Percentiles rank a stretch among this genome's conserved stretches.
Evolutionary conservation across 2,888 invertebrate species (phyloP).

Genomic region (Nasonovia ribisnigri): DNA sequence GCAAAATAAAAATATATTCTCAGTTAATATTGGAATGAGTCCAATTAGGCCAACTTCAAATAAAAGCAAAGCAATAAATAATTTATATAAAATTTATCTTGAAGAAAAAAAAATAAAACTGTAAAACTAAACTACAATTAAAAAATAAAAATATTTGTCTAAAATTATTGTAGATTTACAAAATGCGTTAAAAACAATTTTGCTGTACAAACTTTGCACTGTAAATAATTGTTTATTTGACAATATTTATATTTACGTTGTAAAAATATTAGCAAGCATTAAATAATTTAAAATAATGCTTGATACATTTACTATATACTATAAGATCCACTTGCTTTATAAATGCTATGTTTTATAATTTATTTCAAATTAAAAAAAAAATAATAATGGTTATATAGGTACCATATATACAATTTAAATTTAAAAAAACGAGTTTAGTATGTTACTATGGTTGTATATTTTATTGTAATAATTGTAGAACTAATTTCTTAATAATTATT

Average conservation of each 20-base stretch:
- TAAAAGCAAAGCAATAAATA: neutral
- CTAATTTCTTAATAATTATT: neutral
- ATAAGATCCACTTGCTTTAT: neutral
- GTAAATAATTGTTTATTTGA: neutral
- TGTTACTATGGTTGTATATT: neutral
- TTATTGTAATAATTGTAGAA: neutral
- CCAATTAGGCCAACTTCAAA: neutral
- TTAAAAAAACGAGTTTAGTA: neutral
- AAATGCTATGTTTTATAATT: neutral
- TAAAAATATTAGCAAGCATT: neutral
- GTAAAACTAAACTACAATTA: neutral
- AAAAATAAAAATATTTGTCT: slow-evolving; percentile 1
- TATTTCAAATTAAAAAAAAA: neutral
- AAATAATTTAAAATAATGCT: neutral
- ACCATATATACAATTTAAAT: neutral
- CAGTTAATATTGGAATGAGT: neutral
- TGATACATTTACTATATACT: neutral
- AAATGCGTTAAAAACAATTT: neutral
- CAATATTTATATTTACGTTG: neutral
- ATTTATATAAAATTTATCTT: neutral
- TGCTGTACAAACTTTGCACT: neutral
- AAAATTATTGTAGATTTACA: neutral
- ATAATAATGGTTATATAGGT: too few species aligned
- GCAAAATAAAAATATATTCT: neutral
- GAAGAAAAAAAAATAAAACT: neutral